Conservation (phyloP, 2,888 invertebrate species). For the Andricus quercusramuli region DNA sequence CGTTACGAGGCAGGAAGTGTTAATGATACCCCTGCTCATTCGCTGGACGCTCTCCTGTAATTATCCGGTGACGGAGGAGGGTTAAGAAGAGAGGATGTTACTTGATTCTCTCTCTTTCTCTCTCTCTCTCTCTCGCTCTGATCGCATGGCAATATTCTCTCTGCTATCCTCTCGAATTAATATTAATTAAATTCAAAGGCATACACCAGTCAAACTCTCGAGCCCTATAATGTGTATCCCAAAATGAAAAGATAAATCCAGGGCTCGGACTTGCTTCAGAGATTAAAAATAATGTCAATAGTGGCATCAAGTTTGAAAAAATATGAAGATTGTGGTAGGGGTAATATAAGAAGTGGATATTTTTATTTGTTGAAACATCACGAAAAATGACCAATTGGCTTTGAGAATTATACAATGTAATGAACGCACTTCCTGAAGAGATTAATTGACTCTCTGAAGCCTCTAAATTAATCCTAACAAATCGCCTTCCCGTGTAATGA, state of each 20-base stretch:
- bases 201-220: conserved; percentile 4
- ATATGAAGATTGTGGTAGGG: no score
- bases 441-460: neutral
- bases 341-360: no score
- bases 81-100: conserved; percentile 59
- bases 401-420: neutral
- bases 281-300: no score
- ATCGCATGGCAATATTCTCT: conserved; percentile 42
- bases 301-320: no score
- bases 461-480: neutral
- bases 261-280: no score
- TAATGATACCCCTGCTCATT: conserved; percentile 78
- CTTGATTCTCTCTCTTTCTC: conserved; percentile 45
- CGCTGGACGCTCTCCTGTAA: conserved; percentile 75
- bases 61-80: conserved; percentile 69
- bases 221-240: neutral
- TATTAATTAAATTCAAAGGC: conserved; percentile 60
- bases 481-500: conserved; percentile 8
- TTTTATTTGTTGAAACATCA: no score
- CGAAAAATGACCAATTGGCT: no score
- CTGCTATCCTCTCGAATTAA: conserved; percentile 59
- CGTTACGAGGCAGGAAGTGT: conserved; percentile 77
- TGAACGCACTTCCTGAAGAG: neutral
- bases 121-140: conserved; percentile 22
- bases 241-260: neutral